A percentile compares a stretch with the other conserved stretches of the same genome.
Evolutionary conservation across 2,888 invertebrate genomes (phyloP).

Genomic region (Barypeithes pellucidus): DNA sequence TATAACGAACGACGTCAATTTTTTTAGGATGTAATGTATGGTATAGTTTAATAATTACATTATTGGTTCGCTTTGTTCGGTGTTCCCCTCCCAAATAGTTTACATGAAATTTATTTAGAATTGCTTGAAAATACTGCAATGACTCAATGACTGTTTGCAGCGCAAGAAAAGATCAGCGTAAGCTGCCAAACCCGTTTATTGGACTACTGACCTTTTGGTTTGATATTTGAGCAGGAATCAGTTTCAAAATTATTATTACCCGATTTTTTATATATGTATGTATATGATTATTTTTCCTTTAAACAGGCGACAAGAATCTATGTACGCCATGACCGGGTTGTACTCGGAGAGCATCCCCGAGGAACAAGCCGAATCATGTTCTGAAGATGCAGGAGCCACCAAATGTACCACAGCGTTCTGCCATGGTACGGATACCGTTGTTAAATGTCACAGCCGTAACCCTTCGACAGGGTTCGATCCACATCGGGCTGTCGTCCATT

Average conservation of each 20-base stretch:
- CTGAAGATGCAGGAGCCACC: conserved; percentile 47
- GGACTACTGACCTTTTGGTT: conserved; percentile 53
- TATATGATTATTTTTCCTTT: conserved; percentile 9
- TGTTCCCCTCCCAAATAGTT: neutral
- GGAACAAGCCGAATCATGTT: conserved; percentile 71
- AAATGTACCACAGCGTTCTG: conserved; percentile 64
- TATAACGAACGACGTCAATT: no score
- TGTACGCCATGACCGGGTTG: conserved; percentile 91
- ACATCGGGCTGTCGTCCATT: conserved; percentile 77
- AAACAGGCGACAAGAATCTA: conserved; percentile 79
- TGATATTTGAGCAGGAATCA: conserved; percentile 33
- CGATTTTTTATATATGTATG: neutral
- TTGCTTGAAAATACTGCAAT: conserved; percentile 11
- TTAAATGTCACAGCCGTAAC: conserved; percentile 88
- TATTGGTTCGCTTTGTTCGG: neutral
- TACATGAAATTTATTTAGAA: neutral
- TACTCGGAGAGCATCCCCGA: conserved; percentile 83
- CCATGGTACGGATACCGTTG: conserved; percentile 69
- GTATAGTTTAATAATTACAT: no score
- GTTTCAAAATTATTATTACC: neutral
- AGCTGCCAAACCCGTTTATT: conserved; percentile 29
- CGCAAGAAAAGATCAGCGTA: conserved; percentile 1
- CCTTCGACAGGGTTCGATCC: conserved; percentile 84
- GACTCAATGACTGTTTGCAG: conserved; percentile 17
- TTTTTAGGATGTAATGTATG: neutral